phyloP scores from a whole-genome alignment of 2,113 vertebrate species.

The Oplegnathus fasciatus region DNA sequence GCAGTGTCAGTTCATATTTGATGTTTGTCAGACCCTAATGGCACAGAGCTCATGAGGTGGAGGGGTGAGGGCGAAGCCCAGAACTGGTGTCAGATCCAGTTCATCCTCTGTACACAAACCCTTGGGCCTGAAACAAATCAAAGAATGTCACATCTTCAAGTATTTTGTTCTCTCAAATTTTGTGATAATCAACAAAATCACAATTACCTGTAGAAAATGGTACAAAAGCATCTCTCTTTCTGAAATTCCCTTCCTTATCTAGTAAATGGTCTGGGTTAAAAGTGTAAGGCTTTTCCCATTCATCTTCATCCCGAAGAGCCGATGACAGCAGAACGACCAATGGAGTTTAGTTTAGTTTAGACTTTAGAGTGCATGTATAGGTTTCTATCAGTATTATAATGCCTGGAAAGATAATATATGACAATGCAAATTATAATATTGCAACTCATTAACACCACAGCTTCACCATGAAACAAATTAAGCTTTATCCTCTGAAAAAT shows the following conservation, averaged over 20 bases:
- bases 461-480: too few species aligned
- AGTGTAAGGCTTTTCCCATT: slow-evolving; percentile 81
- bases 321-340: slow-evolving; percentile 82
- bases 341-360: too few species aligned
- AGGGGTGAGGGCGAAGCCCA: slow-evolving; percentile 63
- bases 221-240: not conserved
- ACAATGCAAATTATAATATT: too few species aligned
- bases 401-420: too few species aligned
- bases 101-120: slow-evolving; percentile 59
- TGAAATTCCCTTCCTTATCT: not conserved
- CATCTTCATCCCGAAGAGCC: slow-evolving; percentile 75
- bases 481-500: too few species aligned
- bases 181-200: slow-evolving; percentile 80
- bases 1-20: not conserved
- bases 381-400: too few species aligned
- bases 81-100: slow-evolving; percentile 77
- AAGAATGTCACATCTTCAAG: not conserved
- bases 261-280: slow-evolving; percentile 6
- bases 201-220: not conserved
- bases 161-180: not conserved
- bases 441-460: too few species aligned
- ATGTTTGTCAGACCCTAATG: slow-evolving; percentile 14
- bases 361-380: too few species aligned
- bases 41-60: slow-evolving; percentile 69
- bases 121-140: slow-evolving; percentile 15